Percentiles rank a stretch among this genome's conserved stretches.
Conservation (phyloP, 2,113 vertebrate species). For the Microcebus tavaratra region DNA sequence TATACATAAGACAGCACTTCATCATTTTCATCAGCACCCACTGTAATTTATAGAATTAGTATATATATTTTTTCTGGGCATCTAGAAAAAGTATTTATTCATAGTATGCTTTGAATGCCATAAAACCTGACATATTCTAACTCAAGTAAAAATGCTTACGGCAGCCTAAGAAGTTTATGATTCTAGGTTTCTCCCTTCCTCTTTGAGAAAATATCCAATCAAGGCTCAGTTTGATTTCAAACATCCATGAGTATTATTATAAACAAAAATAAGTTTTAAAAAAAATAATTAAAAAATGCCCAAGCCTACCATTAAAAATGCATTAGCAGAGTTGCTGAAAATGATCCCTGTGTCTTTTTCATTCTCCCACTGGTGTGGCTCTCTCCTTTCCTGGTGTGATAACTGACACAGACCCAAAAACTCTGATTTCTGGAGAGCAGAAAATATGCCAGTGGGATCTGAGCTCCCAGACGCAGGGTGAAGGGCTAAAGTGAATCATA, state of each 20-base stretch:
- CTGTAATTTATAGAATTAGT: neutral
- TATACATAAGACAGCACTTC: neutral
- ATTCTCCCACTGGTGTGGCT: neutral
- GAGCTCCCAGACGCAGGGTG: neutral
- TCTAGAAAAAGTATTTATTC: neutral
- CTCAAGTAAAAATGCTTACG: neutral
- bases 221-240: slow-evolving; percentile 47
- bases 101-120: neutral
- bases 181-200: neutral
- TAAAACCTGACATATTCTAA: neutral
- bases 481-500: neutral
- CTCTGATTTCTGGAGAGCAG: slow-evolving; percentile 3
- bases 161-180: neutral
- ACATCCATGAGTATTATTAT: neutral
- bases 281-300: neutral
- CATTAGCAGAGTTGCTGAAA: neutral
- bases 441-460: neutral
- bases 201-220: neutral
- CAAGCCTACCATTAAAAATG: neutral
- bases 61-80: neutral
- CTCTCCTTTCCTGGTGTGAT: neutral
- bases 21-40: neutral
- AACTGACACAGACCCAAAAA: neutral
- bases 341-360: neutral
- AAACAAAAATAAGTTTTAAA: slow-evolving; percentile 21